Base-by-base conservation (phyloP, 2,113 vertebrate genomes). In the Delphinus delphis region DNA sequence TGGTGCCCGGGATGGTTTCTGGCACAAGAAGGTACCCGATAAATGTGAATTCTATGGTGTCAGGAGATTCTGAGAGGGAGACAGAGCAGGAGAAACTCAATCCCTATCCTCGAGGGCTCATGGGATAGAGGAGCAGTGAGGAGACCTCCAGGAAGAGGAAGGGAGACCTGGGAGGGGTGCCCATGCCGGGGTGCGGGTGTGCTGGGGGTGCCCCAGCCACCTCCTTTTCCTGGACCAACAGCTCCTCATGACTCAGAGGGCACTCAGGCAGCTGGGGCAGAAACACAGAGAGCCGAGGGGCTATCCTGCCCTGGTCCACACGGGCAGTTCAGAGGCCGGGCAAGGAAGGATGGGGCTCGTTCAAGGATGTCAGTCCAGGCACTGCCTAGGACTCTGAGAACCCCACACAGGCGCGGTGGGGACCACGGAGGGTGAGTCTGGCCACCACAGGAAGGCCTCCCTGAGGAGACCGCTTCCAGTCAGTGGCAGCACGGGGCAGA, bases 391-490 rank as follows among this genome's bases (percentile, higher is more conserved):
- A 65, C 13, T 47, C 41, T 18, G 62, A 87, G n/a, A 44, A 13
- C 18, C 25, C 60, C 1, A 1, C 70, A 14, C 47, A 17, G 38
- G 38, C 0, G 0, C 1, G 6, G 5, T 5, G 4, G 13, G 31
- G n/a, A 10, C 10, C 17, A 4, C 2, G 0, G 50, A 55, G 23
- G 3, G 17, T 11, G 38, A 33, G 60, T 82, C 81, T 47, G 47
- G 67, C 20, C 15, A 1, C 58, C 25, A 13, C 1, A 17, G 21
- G 53, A 58, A 67, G 44, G 58, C 28, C 41, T 62, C 38, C 36
- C 55, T 11, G 31, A 36, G 26, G 26, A 18, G 17, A 20, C 11
- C n/a, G 73, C 86, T 88, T 33, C 63, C 0, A 0, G 14, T 28
- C 38, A 47, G 38, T 9, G 1, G 18, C 0, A 15, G 38, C 31